Evolutionary conservation across 2,888 invertebrate genomes (phyloP).

Genomic region (Aspidiotus rigidus): DNA sequence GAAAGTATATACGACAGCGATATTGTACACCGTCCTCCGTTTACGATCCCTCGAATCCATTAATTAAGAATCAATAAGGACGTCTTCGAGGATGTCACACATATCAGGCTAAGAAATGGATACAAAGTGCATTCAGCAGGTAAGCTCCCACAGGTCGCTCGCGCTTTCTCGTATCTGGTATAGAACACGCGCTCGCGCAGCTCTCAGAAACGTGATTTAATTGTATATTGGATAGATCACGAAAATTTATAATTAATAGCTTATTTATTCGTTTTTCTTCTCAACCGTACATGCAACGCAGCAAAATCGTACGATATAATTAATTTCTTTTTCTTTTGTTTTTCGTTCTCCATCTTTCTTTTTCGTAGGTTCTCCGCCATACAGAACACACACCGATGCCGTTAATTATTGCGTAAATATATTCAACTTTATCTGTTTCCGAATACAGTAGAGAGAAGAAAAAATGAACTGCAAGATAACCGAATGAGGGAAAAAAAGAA

Average conservation of each 20-base stretch:
- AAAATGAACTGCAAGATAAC: neutral
- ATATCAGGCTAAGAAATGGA: too few relatives aligned
- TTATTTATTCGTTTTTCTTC: neutral
- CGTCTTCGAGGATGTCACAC: too few relatives aligned
- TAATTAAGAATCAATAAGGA: too few relatives aligned
- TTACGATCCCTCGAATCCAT: too few relatives aligned
- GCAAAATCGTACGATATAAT: neutral
- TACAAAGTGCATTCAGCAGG: too few relatives aligned
- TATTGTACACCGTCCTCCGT: too few relatives aligned
- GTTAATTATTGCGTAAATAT: slow-evolving; percentile 4
- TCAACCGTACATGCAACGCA: neutral
- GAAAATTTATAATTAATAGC: neutral
- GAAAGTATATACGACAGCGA: too few relatives aligned
- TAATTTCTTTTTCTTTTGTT: neutral
- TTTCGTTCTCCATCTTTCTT: neutral
- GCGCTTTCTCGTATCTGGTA: too few relatives aligned
- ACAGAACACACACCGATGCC: neutral
- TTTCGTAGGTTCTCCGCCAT: too few relatives aligned
- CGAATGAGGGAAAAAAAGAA: neutral
- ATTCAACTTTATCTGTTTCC: neutral
- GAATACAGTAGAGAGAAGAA: neutral
- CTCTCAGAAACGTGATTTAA: slow-evolving; percentile 3
- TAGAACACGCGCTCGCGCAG: neutral
- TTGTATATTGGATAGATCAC: neutral
- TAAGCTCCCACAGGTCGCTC: too few relatives aligned